Evolutionary conservation across 2,113 vertebrate species (phyloP), one percentile per base, ranked within the genome.

Genomic region (Aplodontia rufa): DNA sequence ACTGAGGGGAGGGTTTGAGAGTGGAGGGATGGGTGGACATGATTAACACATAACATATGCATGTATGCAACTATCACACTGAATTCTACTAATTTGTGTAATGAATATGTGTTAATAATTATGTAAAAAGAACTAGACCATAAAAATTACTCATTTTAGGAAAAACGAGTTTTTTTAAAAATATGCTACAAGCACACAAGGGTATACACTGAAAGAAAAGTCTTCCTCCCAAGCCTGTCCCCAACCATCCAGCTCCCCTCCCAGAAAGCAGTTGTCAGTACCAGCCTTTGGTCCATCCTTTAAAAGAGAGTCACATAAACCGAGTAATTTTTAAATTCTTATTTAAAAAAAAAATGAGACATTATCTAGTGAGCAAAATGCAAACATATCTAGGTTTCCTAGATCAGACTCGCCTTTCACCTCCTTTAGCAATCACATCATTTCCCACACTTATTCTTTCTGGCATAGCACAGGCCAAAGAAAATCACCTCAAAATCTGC

Each of bases 401-500:
- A 14, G 45, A n/a, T 69, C 40, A 55, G 79, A 75, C 97, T 90
- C 74, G 96, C 97, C 97, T 80, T 30, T 90, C 91, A 51, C 95
- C 97, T 49, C 81, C 87, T 93, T 93, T 93, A 62, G 26, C 95
- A 75, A 91, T 97, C 97, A 93, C 96, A 91, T 74, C 97, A 97
- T 87, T 96, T 72, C 91, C 92, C 49, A 93, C 97, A 92, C 74
- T 97, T 97, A n/a, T 22, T 92, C 81, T 79, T 97, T 98, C 53
- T 97, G 76, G 93, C 55, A 62, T 78, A 92, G 81, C 97, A 96
- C 19, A 96, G 95, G 28, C 95, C 92, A 24, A 90, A 95, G 19
- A 97, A 93, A 79, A 98, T 92, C 69, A 97, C 96, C 64, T 97
- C 95, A 62, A 98, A 96, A 72, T 96, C 96, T 58, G 94, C 97